These are phyloP conservation scores for Pseudococcus viburni DNA, from an alignment of 2,888 invertebrate species.

Conservation along the genomic window DNA sequence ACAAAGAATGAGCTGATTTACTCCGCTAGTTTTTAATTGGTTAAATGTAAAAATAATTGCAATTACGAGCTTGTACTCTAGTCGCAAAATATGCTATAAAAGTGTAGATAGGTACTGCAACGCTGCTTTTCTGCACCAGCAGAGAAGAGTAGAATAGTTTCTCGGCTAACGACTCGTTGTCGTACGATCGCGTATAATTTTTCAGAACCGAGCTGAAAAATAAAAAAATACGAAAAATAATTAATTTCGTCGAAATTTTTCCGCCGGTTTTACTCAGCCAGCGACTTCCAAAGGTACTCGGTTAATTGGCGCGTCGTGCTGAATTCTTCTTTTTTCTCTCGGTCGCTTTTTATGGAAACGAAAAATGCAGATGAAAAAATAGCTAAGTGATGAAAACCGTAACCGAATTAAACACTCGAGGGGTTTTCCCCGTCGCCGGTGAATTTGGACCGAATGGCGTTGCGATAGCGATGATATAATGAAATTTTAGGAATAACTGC, in stretches of 20 bases:
- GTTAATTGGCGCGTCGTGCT: background rate
- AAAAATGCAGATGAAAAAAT: background rate
- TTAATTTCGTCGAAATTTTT: slow-evolving; percentile 26
- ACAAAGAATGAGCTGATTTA: slow-evolving; percentile 46
- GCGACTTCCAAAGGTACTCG: background rate
- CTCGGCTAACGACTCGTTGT: slow-evolving; percentile 7
- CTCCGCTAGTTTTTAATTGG: slow-evolving; percentile 29
- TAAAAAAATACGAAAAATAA: slow-evolving; percentile 5
- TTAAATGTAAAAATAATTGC: slow-evolving; percentile 47
- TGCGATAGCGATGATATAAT: background rate
- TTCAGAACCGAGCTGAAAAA: background rate
- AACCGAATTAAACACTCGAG: background rate
- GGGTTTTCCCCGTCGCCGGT: background rate
- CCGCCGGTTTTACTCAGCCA: background rate
- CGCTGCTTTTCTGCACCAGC: too few relatives aligned
- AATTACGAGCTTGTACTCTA: slow-evolving; percentile 13
- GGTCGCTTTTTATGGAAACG: background rate
- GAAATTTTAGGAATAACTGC: slow-evolving; percentile 42
- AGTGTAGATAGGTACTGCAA: background rate
- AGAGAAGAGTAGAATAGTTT: background rate
- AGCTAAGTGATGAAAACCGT: background rate
- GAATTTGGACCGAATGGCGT: background rate
- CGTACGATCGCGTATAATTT: slow-evolving; percentile 22
- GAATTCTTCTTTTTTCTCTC: background rate
- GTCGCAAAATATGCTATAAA: slow-evolving; percentile 10